Conservation (phyloP, 2,113 vertebrate species). For the Lonchura striata region DNA sequence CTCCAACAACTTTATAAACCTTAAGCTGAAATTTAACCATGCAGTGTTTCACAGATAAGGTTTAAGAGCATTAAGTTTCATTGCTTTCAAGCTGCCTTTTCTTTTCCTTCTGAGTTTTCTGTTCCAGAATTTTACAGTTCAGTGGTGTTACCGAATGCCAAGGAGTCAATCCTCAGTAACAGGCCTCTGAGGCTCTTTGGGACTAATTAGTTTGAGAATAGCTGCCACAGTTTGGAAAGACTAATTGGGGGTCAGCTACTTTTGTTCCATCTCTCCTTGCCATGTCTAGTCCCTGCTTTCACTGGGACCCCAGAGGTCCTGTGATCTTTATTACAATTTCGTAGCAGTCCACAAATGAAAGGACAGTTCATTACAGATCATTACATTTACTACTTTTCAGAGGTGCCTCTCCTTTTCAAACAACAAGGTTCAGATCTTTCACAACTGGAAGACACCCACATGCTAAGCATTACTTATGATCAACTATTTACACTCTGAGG, state of each 20-base stretch:
- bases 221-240: neutral
- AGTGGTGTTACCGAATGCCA: neutral
- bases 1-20: neutral
- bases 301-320: neutral
- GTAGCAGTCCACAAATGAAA: neutral
- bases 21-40: neutral
- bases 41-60: neutral
- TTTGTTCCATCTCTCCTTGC: neutral
- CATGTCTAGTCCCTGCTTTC: neutral
- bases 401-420: neutral
- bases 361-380: fast-evolving
- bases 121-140: neutral
- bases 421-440: neutral
- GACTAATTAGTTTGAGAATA: neutral
- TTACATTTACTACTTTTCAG: neutral
- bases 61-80: neutral
- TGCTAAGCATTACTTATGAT: neutral
- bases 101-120: neutral
- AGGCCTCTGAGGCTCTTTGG: neutral
- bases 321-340: neutral
- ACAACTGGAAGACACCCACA: neutral
- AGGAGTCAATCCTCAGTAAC: neutral
- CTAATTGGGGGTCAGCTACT: neutral
- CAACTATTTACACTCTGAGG: neutral
- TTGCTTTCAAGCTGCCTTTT: neutral